These are phyloP conservation scores for Naso thynnoides DNA, from an alignment of 2,797 vertebrate species.

Conservation along the genomic window DNA sequence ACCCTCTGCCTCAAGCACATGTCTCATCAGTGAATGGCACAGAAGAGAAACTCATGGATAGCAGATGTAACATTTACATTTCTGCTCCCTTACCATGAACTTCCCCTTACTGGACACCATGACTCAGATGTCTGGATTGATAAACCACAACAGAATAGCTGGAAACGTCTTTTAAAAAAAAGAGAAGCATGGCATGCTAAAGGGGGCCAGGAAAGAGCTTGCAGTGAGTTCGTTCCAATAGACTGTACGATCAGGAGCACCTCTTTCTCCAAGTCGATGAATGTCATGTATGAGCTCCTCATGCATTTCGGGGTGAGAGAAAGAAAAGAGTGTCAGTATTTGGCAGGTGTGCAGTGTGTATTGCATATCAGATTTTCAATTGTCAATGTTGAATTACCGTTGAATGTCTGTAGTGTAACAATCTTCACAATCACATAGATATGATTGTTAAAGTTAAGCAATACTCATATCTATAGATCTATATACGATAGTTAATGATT, in stretches of 20 bases:
- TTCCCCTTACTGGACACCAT: slow-evolving; percentile 6
- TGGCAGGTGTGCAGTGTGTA: slow-evolving; percentile 10
- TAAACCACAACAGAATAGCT: slow-evolving; percentile 3
- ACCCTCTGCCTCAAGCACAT: slow-evolving; percentile 30
- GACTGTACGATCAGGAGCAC: slow-evolving; percentile 20
- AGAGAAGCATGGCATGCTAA: not conserved
- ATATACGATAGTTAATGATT: slow-evolving; percentile 35
- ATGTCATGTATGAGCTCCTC: slow-evolving; percentile 58
- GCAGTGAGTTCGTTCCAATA: slow-evolving; percentile 3
- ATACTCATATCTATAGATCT: slow-evolving; percentile 68
- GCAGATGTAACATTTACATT: slow-evolving; percentile 18
- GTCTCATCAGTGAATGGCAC: slow-evolving; percentile 19
- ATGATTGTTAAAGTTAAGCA: slow-evolving; percentile 74
- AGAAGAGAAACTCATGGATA: not conserved
- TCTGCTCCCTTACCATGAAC: slow-evolving; percentile 27
- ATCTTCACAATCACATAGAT: slow-evolving; percentile 51
- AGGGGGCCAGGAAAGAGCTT: slow-evolving; percentile 13
- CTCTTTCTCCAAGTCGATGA: slow-evolving; percentile 54
- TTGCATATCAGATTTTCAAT: slow-evolving; percentile 27
- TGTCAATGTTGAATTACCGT: slow-evolving; percentile 43
- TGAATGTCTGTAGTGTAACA: slow-evolving; percentile 57
- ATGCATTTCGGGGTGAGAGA: slow-evolving; percentile 1
- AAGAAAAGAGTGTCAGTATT: slow-evolving; percentile 29
- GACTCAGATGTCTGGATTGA: slow-evolving; percentile 29
- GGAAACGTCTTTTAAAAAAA: slow-evolving; percentile 14